phyloP scores from a whole-genome alignment of 2,113 vertebrate species.

The Gracilinanus agilis region DNA sequence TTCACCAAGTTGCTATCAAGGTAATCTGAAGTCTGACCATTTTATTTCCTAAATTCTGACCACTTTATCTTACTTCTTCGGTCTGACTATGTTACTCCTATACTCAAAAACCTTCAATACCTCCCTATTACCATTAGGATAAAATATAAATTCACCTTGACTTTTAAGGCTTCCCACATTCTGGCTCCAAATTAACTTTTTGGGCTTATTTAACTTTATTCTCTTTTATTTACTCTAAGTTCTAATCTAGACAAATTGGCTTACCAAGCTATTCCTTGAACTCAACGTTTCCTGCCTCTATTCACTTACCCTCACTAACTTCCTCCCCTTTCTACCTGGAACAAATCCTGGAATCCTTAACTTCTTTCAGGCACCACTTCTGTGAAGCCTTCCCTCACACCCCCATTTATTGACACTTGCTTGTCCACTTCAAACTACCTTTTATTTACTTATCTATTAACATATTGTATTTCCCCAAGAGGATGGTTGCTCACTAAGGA shows the following conservation, averaged over 20 bases:
- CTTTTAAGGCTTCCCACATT: not conserved
- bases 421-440: not conserved
- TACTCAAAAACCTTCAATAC: no score
- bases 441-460: not conserved
- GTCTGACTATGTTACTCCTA: not conserved
- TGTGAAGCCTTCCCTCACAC: not conserved
- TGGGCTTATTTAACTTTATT: not conserved
- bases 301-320: not conserved
- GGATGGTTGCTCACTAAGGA: not conserved
- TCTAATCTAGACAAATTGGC: not conserved
- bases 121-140: not conserved
- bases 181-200: not conserved
- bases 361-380: not conserved
- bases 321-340: not conserved
- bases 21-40: not conserved
- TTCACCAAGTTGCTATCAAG: not conserved
- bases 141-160: not conserved
- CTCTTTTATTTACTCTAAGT: not conserved
- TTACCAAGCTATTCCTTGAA: not conserved
- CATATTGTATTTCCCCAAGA: not conserved
- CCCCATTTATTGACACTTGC: not conserved
- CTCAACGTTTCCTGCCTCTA: not conserved
- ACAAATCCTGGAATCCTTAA: not conserved
- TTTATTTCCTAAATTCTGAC: not conserved
- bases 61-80: not conserved